Evolutionary conservation across 2,113 vertebrate species (phyloP).

Genomic region (Sigmodon hispidus): DNA sequence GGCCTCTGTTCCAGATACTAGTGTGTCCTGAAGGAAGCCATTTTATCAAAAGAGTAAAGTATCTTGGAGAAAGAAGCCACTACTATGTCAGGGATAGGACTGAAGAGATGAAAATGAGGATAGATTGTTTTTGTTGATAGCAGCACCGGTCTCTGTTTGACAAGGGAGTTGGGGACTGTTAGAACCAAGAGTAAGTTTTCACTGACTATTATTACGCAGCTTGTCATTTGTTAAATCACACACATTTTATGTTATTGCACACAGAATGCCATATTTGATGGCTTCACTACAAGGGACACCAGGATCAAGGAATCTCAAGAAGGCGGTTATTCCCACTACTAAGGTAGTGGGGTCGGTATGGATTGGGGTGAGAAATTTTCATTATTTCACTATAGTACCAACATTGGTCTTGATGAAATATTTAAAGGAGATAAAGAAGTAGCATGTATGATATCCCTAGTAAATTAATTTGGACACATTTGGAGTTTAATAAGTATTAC

Average conservation of each 20-base stretch:
- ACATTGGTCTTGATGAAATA: not conserved
- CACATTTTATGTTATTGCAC: not conserved
- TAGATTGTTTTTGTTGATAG: not conserved
- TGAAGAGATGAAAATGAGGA: slow-evolving; percentile 7
- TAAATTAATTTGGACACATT: not conserved
- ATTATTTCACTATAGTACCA: not conserved
- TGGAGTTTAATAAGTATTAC: not conserved
- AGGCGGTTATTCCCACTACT: not conserved
- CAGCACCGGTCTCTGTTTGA: not conserved
- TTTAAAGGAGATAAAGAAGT: not conserved
- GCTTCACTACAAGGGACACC: not conserved
- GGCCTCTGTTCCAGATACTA: not conserved
- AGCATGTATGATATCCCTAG: not conserved
- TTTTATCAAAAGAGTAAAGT: not conserved
- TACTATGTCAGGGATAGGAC: not conserved
- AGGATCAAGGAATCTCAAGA: not conserved
- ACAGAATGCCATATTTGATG: not conserved
- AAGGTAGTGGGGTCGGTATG: not conserved
- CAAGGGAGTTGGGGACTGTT: slow-evolving; percentile 11
- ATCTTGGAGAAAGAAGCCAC: slow-evolving; percentile 21
- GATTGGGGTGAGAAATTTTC: not conserved
- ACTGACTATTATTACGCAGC: not conserved
- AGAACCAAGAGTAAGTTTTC: slow-evolving; percentile 12
- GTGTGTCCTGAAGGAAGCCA: slow-evolving; percentile 19
- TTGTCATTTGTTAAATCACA: not conserved